Base-by-base conservation (phyloP, 2,113 vertebrate species). In the Rhea pennata region DNA sequence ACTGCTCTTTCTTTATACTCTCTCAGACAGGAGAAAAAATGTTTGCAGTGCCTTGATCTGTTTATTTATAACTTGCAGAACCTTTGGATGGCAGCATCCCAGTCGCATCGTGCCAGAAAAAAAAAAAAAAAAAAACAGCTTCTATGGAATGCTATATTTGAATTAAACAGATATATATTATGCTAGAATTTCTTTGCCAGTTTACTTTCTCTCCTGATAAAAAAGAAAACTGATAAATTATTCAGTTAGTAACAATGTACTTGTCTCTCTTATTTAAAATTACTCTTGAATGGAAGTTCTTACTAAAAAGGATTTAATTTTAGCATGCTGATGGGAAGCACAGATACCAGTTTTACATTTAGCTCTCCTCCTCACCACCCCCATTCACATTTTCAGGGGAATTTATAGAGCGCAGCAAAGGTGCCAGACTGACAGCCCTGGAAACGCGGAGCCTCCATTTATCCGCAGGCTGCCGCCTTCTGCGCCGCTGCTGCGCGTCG, bases 1-100 rank as follows among this genome's bases (percentile, higher is more conserved):
- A 31, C 8, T 96, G 42, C 50, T 75, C 19, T 91, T 95, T 72
- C 74, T 84, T 22, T 39, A 69, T n/a, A 23, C 6, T 21, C 11
- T 73, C 71, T 62, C 75, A 73, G 67, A 66, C 71, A 86, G n/a
- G 40, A 82, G 40, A 87, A 92, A 94, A 77, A 67, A 88, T 61
- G 39, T 89, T 93, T 17, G 0, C 77, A 87, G 67, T 61, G 48
- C 69, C 74, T 91, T 75, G 71, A 80, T 95, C 70, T 94, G 46
- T 92, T 95, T 96, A 72, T 95, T 95, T 84, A 84, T 88, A 89
- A 85, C 26, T 91, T 92, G 69, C 50, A 53, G 75, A 77, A 87
- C 9, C n/a, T 91, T 94, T 76, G 66, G 17, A 78, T 92, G 62
- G 90, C 96, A 94, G 33, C 21, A 94, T 87, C 54, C 58, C 59